A percentile compares a stretch with the other conserved stretches of the same genome.
phyloP scores from a whole-genome alignment of 2,888 invertebrate genomes.

The Busseola fusca region DNA sequence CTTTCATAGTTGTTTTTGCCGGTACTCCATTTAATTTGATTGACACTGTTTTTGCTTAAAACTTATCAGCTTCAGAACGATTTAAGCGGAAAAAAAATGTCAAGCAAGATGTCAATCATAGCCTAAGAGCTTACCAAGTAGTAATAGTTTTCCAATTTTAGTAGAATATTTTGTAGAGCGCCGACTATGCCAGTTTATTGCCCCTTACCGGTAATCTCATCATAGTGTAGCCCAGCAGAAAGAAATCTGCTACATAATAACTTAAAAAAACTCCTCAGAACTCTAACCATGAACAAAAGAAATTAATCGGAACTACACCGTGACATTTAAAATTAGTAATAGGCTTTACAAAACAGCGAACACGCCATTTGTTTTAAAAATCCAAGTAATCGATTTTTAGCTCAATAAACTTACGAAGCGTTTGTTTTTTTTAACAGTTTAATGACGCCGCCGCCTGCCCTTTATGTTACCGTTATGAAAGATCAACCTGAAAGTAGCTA shows the following conservation, averaged over 20 bases:
- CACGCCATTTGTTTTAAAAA: constrained; percentile 32
- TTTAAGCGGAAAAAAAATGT: neutral
- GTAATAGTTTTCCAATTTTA: neutral
- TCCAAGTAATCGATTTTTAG: constrained; percentile 45
- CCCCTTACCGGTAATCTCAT: constrained; percentile 18
- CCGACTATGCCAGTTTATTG: constrained; percentile 20
- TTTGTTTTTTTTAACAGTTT: constrained; percentile 21
- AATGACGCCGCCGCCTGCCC: constrained; percentile 28
- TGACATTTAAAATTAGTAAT: constrained; percentile 37
- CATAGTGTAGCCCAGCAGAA: constrained; percentile 5
- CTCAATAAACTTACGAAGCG: constrained; percentile 28
- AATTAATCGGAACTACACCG: constrained; percentile 43
- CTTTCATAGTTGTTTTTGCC: neutral
- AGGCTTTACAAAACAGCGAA: constrained; percentile 34
- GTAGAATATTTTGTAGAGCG: neutral
- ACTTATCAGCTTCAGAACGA: neutral
- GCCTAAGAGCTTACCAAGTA: neutral
- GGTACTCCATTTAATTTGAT: neutral
- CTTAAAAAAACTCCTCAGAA: constrained; percentile 3
- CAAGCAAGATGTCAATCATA: neutral
- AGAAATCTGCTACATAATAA: constrained; percentile 26
- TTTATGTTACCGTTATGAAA: constrained; percentile 54
- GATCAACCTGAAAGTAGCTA: constrained; percentile 36
- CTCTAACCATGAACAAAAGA: constrained; percentile 20
- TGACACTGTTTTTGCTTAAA: neutral